A percentile compares a stretch with the other conserved stretches of the same genome.
phyloP scores from a whole-genome alignment of 2,797 vertebrate species.

The Sandelia bainsii region DNA sequence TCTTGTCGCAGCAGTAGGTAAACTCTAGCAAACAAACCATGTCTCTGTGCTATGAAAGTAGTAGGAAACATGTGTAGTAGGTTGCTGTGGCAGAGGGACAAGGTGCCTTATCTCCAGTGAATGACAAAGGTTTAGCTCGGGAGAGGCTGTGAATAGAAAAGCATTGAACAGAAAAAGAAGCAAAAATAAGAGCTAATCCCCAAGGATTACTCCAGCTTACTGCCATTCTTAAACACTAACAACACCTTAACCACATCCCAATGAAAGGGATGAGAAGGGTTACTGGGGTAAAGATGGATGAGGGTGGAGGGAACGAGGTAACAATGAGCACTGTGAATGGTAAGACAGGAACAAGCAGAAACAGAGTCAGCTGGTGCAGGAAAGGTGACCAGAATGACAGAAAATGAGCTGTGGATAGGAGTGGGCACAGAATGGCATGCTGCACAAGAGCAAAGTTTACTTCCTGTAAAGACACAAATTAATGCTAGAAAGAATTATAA shows the following conservation, averaged over 20 bases:
- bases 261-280: conserved; percentile 54
- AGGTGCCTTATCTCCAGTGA: conserved; percentile 36
- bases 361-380: conserved; percentile 3
- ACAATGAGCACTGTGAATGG: conserved; percentile 9
- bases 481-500: too few relatives aligned
- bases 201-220: conserved; percentile 75
- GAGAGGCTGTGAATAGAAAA: conserved; percentile 71
- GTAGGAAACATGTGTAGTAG: conserved; percentile 33
- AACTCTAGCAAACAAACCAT: background rate
- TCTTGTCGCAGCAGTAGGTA: background rate
- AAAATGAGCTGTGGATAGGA: background rate
- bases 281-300: conserved; percentile 60
- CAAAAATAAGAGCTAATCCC: conserved; percentile 77
- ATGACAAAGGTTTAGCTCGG: conserved; percentile 37
- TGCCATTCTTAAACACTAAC: conserved; percentile 76
- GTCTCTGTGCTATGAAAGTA: conserved; percentile 11
- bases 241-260: conserved; percentile 65
- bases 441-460: conserved; percentile 7
- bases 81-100: conserved; percentile 57
- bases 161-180: conserved; percentile 67
- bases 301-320: conserved; percentile 41
- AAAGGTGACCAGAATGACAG: conserved; percentile 19
- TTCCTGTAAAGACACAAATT: background rate
- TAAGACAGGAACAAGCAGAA: conserved; percentile 1
- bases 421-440: conserved; percentile 23